Base-by-base conservation (phyloP, 2,113 vertebrate species). In the Dunckerocampus dactyliophorus region DNA sequence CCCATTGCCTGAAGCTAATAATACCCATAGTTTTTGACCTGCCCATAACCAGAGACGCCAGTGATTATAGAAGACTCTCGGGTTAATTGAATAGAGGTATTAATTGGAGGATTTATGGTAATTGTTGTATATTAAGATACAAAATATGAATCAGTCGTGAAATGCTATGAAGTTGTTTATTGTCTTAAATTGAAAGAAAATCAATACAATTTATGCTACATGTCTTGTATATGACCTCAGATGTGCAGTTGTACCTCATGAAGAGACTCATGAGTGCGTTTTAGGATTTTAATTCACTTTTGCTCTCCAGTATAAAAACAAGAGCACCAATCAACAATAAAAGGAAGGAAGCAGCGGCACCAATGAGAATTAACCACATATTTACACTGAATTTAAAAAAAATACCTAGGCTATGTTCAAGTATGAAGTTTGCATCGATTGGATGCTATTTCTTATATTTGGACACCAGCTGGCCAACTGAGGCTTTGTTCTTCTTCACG, bases 361-460 rank as follows among this genome's bases (percentile, higher is more conserved):
- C 20, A 50, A 1, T 47, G 47, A 54, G 17, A 52, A 74, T 52
- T 51, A 28, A 69, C 21, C 10, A n/a, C 34, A 46, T 49, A 43
- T 53, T 65, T 13, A 42, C 34, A 56, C 37, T 56, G 0, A 19
- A 22, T 13, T n/a, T 28, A 15, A 67, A 54, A 54, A 53, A 2
- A 55, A 51, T 2, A 39, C 8, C 31, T 34, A 34, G 31, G 59
- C 39, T 15, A 46, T 47, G 46, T 59, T 43, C 31, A 46, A n/a
- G 47, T 22, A 63, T 54, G 3, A 45, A 15, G 15, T 59, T 48
- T 63, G 72, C 31, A 6, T 13, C 6, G 3, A 59, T n/a, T 17
- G 54, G 48, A 62, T 0, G 22, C 73, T 91, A 96, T 84, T 96
- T 98, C 82, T 93, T 95, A 82, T 96, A 91, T 80, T 84, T 92